Percentiles rank a stretch among this genome's conserved stretches.
Conservation (phyloP, 2,797 vertebrate genomes). For the Lacerta viridis region DNA sequence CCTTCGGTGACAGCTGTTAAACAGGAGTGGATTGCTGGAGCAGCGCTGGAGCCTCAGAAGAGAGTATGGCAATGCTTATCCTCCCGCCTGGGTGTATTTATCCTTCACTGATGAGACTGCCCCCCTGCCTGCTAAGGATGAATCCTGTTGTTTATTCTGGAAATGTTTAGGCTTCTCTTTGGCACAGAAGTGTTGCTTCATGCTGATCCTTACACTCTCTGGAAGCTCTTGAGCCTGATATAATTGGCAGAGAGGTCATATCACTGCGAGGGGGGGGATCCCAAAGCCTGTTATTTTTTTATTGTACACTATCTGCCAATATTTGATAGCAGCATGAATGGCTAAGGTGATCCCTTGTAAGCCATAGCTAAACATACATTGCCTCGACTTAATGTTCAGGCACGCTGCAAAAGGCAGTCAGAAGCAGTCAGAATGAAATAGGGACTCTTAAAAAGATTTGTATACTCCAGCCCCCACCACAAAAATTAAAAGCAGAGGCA, state of each 20-base stretch:
- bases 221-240: constrained; percentile 44
- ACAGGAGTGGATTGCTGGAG: constrained; percentile 29
- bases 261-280: constrained; percentile 39
- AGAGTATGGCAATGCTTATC: constrained; percentile 20
- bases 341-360: constrained; percentile 37
- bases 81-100: constrained; percentile 29
- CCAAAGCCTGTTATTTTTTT: constrained; percentile 30
- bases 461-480: neutral
- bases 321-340: constrained; percentile 37
- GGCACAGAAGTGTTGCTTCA: constrained; percentile 34
- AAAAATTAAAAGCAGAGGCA: constrained; percentile 38
- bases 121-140: constrained; percentile 39
- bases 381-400: constrained; percentile 21
- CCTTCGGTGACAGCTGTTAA: constrained; percentile 54
- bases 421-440: constrained; percentile 15
- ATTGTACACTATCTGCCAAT: constrained; percentile 31
- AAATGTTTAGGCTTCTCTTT: constrained; percentile 51
- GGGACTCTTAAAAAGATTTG: constrained; percentile 44
- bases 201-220: constrained; percentile 41
- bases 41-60: constrained; percentile 28
- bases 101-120: constrained; percentile 49
- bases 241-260: constrained; percentile 59
- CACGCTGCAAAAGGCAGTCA: constrained; percentile 36
- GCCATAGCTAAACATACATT: constrained; percentile 47
- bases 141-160: neutral